Percentiles rank a stretch among this genome's conserved stretches.
Conservation (phyloP, 92 coral and sea anemone species). For the Porites evermanni region DNA sequence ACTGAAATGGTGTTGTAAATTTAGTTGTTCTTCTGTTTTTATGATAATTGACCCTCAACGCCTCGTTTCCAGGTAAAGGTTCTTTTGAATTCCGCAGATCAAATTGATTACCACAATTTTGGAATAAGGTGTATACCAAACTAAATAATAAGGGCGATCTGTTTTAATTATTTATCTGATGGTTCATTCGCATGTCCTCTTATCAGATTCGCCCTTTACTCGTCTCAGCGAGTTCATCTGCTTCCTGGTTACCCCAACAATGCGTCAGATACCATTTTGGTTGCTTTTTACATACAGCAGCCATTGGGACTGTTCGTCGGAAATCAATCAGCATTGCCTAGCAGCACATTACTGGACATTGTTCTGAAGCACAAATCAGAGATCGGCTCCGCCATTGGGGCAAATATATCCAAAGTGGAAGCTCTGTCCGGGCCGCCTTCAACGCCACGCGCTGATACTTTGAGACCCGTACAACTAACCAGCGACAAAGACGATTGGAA, state of each 20-base stretch:
- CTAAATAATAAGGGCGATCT: too few species aligned
- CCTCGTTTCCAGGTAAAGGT: too few species aligned
- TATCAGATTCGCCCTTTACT: not conserved
- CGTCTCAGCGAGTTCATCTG: conserved; percentile 30
- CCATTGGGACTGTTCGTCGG: conserved; percentile 14
- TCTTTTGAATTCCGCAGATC: too few species aligned
- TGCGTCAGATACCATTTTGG: not conserved
- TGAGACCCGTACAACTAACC: not conserved
- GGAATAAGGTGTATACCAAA: too few species aligned
- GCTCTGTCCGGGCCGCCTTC: not conserved
- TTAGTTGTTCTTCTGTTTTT: too few species aligned
- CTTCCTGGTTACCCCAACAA: conserved; percentile 47
- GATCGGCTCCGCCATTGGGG: conserved; percentile 13
- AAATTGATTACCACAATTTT: too few species aligned
- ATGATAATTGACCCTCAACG: too few species aligned
- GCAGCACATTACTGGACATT: not conserved
- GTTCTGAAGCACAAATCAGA: not conserved
- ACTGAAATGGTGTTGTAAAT: too few species aligned
- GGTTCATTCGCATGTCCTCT: too few species aligned
- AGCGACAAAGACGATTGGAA: not conserved
- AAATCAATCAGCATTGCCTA: conserved; percentile 12
- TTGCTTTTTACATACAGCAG: conserved; percentile 29
- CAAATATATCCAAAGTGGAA: not conserved
- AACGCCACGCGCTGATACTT: not conserved
- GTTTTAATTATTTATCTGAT: too few species aligned